Evolutionary conservation across 2,797 vertebrate genomes (phyloP).

Genomic region (Pseudotriccus pelzelni): DNA sequence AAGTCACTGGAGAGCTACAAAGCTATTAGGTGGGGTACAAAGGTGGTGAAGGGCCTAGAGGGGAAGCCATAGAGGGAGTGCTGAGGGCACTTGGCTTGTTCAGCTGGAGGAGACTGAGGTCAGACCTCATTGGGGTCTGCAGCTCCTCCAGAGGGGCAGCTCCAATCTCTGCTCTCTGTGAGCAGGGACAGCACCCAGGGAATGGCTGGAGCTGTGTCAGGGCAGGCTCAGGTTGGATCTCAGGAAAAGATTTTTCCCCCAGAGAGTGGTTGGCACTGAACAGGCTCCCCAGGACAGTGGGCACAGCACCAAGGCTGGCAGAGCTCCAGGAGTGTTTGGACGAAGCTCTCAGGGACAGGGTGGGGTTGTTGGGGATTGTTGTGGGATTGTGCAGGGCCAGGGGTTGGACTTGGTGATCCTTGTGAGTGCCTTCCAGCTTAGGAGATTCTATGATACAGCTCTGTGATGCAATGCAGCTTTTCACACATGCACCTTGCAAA

Average conservation of each 20-base stretch:
- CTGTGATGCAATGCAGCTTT: neutral
- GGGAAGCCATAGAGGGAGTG: neutral
- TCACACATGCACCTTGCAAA: neutral
- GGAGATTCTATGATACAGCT: neutral
- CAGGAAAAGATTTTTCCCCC: neutral
- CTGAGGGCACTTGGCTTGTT: neutral
- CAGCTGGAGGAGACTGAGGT: neutral
- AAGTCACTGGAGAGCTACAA: neutral
- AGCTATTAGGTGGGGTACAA: neutral
- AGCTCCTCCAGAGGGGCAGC: neutral
- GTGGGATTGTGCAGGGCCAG: neutral
- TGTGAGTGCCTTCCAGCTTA: neutral
- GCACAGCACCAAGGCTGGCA: neutral
- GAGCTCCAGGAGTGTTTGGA: accelerated
- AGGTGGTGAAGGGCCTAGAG: neutral
- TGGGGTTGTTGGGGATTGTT: neutral
- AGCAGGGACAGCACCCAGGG: neutral
- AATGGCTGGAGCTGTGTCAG: neutral
- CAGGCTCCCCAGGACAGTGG: neutral
- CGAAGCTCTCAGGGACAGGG: accelerated
- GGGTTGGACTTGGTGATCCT: accelerated
- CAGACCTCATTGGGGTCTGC: neutral
- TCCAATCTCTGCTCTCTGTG: neutral
- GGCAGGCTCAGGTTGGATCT: accelerated
- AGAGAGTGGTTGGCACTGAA: accelerated